Evolutionary conservation across 2,797 vertebrate genomes (phyloP).

Genomic region (Semotilus atromaculatus): DNA sequence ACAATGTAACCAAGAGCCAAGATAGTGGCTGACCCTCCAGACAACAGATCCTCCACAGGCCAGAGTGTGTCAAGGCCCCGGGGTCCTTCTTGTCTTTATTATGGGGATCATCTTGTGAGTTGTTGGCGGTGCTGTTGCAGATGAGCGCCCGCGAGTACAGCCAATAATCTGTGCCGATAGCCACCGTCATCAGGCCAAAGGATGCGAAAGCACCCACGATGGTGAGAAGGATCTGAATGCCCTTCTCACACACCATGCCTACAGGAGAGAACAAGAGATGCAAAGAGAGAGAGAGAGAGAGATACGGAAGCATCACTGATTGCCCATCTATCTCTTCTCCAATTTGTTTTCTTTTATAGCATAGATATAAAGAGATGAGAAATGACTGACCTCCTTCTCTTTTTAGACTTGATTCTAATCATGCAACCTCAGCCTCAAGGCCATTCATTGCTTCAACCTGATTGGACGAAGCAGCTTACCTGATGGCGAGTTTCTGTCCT

Average conservation of each 20-base stretch:
- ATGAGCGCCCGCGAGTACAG: conserved; percentile 92
- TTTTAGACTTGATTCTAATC: background rate
- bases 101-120: conserved; percentile 83
- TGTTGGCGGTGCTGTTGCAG: conserved; percentile 91
- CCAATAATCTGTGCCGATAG: conserved; percentile 96
- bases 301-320: background rate
- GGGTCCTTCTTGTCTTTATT: conserved; percentile 91
- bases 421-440: background rate
- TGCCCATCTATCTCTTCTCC: background rate
- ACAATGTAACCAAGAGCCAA: conserved; percentile 39
- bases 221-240: conserved; percentile 92
- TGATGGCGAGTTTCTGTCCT: conserved; percentile 84
- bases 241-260: conserved; percentile 94
- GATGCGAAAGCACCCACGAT: conserved; percentile 93
- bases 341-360: background rate
- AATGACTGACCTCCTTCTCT: background rate
- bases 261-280: conserved; percentile 47
- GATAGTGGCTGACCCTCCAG: conserved; percentile 83
- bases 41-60: conserved; percentile 95
- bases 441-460: background rate
- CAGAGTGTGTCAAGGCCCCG: conserved; percentile 92
- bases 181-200: conserved; percentile 96
- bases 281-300: conserved; percentile 38
- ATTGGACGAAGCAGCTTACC: conserved; percentile 64
- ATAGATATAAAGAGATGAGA: background rate